A percentile compares a stretch with the other conserved stretches of the same genome.
Evolutionary conservation across 2,113 vertebrate genomes (phyloP).

Genomic region (Mesembrinibis cayennensis): DNA sequence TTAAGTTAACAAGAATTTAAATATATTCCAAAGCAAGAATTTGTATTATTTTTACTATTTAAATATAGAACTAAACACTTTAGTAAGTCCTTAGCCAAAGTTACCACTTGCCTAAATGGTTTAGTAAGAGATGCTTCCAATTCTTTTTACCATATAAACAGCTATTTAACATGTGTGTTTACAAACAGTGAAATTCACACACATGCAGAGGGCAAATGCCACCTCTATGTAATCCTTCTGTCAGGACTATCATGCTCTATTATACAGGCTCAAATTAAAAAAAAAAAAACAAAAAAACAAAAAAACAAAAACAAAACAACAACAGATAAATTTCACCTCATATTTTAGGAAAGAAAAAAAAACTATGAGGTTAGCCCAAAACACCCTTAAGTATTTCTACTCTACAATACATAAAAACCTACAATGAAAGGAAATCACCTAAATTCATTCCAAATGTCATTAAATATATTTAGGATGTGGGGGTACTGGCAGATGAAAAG

Average conservation of each 20-base stretch:
- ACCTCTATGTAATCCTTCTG: not conserved
- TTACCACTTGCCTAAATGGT: not conserved
- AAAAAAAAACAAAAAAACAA: too few species aligned
- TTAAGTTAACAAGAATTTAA: not conserved
- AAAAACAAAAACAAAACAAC: too few species aligned
- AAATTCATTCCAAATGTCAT: not conserved
- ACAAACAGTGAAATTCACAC: not conserved
- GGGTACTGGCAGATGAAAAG: too few species aligned
- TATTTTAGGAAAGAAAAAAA: not conserved
- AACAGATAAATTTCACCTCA: not conserved
- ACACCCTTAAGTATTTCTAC: not conserved
- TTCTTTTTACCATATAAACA: not conserved
- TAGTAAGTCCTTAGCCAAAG: not conserved
- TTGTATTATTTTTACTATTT: not conserved
- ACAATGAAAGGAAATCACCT: not conserved
- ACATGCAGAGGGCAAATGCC: not conserved
- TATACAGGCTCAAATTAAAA: accelerated
- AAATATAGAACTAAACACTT: not conserved
- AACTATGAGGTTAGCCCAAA: not conserved
- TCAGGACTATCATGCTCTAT: not conserved
- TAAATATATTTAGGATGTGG: not conserved
- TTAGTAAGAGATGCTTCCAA: not conserved
- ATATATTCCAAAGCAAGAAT: not conserved
- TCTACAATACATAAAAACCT: not conserved
- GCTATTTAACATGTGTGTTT: not conserved